Conservation (phyloP, 2,888 invertebrate species). For the Eupithecia centaureata region DNA sequence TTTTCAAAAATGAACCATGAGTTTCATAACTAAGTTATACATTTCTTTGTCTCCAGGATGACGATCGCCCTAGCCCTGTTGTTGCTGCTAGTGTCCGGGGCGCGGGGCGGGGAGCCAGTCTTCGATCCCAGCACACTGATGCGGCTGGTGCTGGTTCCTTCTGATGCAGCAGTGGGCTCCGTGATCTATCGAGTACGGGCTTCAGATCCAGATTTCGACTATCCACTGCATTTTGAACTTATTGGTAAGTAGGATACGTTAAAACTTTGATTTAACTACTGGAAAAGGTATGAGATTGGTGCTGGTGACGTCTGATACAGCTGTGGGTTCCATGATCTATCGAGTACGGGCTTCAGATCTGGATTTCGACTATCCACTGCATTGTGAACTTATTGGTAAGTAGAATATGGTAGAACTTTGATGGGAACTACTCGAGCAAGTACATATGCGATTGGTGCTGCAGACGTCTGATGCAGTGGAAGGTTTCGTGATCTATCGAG, state of each 20-base stretch:
- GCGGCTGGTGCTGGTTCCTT: slow-evolving; percentile 91
- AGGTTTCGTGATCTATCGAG: slow-evolving; percentile 93
- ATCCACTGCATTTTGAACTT: slow-evolving; percentile 92
- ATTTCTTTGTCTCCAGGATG: slow-evolving; percentile 63
- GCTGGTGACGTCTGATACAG: slow-evolving; percentile 92
- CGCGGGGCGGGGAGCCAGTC: slow-evolving; percentile 87
- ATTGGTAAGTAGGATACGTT: slow-evolving; percentile 78
- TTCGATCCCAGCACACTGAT: slow-evolving; percentile 94
- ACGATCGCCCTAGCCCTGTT: slow-evolving; percentile 74
- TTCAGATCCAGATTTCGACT: slow-evolving; percentile 94
- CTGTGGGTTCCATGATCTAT: slow-evolving; percentile 93
- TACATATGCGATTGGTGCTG: slow-evolving; percentile 90
- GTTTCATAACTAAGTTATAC: no score
- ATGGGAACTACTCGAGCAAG: slow-evolving; percentile 84
- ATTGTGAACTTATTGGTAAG: slow-evolving; percentile 90
- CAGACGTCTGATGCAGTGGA: slow-evolving; percentile 93
- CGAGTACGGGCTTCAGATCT: slow-evolving; percentile 93
- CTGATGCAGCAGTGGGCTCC: slow-evolving; percentile 92
- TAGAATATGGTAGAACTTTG: background rate
- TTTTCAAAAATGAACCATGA: no score
- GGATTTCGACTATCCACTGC: slow-evolving; percentile 93
- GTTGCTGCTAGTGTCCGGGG: slow-evolving; percentile 68
- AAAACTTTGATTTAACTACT: background rate
- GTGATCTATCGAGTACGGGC: slow-evolving; percentile 95
- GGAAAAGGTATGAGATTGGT: slow-evolving; percentile 93